Evolutionary conservation across 2,797 vertebrate species (phyloP).

Genomic region (Cyclura pinguis): DNA sequence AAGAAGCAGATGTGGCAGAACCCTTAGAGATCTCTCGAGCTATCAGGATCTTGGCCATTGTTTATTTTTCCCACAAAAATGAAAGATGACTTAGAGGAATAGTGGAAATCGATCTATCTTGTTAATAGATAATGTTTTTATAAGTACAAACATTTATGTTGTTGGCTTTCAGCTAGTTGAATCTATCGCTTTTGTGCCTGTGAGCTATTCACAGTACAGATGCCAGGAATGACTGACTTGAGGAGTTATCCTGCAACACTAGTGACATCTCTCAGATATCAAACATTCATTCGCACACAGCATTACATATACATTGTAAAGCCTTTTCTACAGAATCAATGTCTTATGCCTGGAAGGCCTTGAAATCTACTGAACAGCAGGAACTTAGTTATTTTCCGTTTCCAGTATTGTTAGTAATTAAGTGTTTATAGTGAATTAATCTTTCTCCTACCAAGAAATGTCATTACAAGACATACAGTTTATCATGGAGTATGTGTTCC

Average conservation of each 20-base stretch:
- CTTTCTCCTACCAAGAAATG: fast-evolving
- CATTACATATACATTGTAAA: constrained; percentile 66
- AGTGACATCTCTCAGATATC: constrained; percentile 61
- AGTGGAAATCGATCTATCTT: background rate
- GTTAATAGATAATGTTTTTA: background rate
- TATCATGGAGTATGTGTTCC: constrained; percentile 14
- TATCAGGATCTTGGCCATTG: too few relatives aligned
- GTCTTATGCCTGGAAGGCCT: background rate
- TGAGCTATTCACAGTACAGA: background rate
- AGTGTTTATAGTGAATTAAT: fast-evolving
- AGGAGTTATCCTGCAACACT: constrained; percentile 60
- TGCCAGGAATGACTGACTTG: background rate
- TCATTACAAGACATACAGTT: background rate
- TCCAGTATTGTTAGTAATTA: fast-evolving
- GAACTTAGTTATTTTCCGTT: background rate
- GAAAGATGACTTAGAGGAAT: background rate
- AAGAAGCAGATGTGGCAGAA: too few relatives aligned
- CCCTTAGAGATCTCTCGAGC: too few relatives aligned
- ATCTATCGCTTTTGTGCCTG: constrained; percentile 9
- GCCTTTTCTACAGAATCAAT: constrained; percentile 22
- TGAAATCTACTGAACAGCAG: background rate
- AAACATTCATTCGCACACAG: constrained; percentile 56
- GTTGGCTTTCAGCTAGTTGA: constrained; percentile 5
- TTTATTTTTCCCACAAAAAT: too few relatives aligned
- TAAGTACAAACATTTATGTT: background rate